phyloP scores from a whole-genome alignment of 2,797 vertebrate species.

The Tapera naevia region DNA sequence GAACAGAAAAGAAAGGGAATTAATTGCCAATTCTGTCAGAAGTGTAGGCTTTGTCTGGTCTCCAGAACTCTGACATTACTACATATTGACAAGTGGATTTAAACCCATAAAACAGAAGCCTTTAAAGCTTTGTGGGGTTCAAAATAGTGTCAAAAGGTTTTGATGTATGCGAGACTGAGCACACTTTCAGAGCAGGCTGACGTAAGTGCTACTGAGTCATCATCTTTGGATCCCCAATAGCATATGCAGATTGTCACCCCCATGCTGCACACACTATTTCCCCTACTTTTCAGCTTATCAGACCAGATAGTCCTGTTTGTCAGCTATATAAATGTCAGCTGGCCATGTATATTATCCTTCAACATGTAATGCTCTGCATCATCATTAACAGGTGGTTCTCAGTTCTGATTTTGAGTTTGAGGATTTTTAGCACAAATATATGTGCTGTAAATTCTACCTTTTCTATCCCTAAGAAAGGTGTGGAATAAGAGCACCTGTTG shows the following conservation, averaged over 20 bases:
- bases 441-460: background rate
- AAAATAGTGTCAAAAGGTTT: background rate
- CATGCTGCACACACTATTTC: background rate
- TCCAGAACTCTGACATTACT: background rate
- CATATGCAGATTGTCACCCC: background rate
- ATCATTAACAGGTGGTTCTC: background rate
- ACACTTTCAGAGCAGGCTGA: background rate
- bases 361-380: background rate
- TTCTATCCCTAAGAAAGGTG: background rate
- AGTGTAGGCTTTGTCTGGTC: background rate
- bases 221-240: fast-evolving
- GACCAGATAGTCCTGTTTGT: background rate
- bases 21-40: background rate
- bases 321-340: background rate
- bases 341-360: fast-evolving
- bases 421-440: background rate
- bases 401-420: background rate
- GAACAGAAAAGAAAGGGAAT: background rate
- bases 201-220: background rate
- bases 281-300: background rate
- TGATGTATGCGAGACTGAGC: background rate
- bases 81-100: background rate
- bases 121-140: background rate
- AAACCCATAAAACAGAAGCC: background rate
- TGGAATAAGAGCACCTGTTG: background rate